Evolutionary conservation across 1,140 invertebrate species (phyloP), one percentile per base, ranked within the genome.

Genomic region (Lasaia peninsularis): DNA sequence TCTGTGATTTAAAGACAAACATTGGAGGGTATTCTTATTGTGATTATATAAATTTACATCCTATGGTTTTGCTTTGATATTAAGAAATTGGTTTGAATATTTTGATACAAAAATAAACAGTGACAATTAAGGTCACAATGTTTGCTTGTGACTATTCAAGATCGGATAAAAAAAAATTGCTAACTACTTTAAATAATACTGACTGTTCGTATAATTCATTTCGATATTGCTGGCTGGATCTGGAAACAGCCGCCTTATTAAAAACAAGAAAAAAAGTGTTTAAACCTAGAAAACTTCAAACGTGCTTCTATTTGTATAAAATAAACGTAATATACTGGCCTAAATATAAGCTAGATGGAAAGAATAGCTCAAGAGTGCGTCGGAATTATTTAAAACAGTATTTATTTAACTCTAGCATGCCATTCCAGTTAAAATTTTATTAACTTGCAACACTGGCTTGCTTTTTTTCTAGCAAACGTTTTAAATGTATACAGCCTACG

Each of bases 321-420:
- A n/a, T 44, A 28, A 48, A 56, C 28, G 18, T 32, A 31, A 28
- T 16, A 40, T 56, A 56, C 53, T 56, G 53, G 53, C 53, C 53
- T 48, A 16, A 24, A 28, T 44, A 44, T 48, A 40, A 12, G 37
- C 10, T 31, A 40, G 37, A 32, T 56, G 28, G 10, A 33, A 20
- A 33, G 33, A 28, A 55, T 56, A 56, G 53, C 53, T 56, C 53
- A 56, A 56, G 53, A 44, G 12, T 56, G 40, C 11, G 18, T 48
- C 16, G 53, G 40, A 48, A 56, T 48, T 48, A 56, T 56, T 40
- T 40, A 55, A 24, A 55, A 55, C 53, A 55, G 53, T 55, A 55
- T 55, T 56, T 56, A 56, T 56, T 7, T 48, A 48, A 48, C 44
- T 18, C 44, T 20, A 20, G 44, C 44, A 48, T 48, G 44, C 44